A percentile compares a stretch with the other conserved stretches of the same genome.
Evolutionary conservation across 2,797 vertebrate genomes (phyloP).

Genomic region (Falco biarmicus): DNA sequence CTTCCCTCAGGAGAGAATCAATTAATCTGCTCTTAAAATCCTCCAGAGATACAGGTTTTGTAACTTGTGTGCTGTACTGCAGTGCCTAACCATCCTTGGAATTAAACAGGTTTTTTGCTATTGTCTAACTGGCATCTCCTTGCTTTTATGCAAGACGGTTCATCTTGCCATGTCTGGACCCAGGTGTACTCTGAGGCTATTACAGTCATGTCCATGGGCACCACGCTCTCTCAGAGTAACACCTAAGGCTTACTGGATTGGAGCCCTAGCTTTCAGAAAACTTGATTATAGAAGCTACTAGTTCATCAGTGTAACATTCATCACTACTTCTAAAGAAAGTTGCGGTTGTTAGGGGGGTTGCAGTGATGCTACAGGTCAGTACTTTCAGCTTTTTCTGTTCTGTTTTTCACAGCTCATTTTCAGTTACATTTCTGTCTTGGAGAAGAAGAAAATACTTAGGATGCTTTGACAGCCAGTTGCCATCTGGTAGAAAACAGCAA

Average conservation of each 20-base stretch:
- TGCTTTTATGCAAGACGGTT: background rate
- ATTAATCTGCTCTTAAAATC: background rate
- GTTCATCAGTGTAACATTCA: background rate
- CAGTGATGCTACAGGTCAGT: background rate
- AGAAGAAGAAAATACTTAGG: background rate
- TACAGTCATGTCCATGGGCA: background rate
- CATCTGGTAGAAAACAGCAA: background rate
- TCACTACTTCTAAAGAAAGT: background rate
- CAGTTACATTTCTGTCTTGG: background rate
- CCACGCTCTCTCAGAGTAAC: background rate
- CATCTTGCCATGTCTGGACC: background rate
- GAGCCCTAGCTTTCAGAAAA: background rate
- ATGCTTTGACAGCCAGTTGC: background rate
- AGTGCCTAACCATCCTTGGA: background rate
- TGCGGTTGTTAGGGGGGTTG: background rate
- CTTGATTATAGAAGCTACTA: background rate
- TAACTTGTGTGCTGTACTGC: background rate
- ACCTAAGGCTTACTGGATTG: background rate
- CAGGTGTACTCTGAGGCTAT: background rate
- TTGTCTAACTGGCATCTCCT: background rate
- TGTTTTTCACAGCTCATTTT: background rate
- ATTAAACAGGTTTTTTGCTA: background rate
- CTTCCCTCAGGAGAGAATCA: background rate
- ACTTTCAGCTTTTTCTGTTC: background rate
- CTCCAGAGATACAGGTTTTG: background rate